Evolutionary conservation across 2,113 vertebrate species (phyloP).

Genomic region (Lophochroa leadbeateri): DNA sequence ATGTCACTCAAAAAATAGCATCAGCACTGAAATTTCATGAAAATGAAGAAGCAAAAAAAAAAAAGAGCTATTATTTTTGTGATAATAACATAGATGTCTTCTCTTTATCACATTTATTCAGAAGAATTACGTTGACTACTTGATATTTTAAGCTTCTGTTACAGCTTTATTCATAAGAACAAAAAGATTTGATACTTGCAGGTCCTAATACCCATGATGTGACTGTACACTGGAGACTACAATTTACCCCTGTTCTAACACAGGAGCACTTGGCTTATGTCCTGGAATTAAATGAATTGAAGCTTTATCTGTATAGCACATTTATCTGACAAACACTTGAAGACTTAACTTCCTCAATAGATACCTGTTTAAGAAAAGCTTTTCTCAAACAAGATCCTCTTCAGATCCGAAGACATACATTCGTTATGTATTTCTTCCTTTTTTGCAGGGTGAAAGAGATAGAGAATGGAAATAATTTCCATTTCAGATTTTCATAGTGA

Average conservation of each 20-base stretch:
- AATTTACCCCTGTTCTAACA: not conserved
- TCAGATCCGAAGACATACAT: not conserved
- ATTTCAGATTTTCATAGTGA: not conserved
- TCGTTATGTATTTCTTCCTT: not conserved
- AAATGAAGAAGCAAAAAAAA: not conserved
- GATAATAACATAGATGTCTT: slow-evolving; percentile 6
- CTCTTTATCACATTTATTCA: slow-evolving; percentile 16
- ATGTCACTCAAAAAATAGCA: not conserved
- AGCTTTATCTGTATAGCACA: not conserved
- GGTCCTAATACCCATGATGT: not conserved
- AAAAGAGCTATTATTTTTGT: not conserved
- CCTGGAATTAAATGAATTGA: not conserved
- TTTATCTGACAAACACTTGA: not conserved
- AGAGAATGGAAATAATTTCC: not conserved
- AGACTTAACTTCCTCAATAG: not conserved
- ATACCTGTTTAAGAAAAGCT: not conserved
- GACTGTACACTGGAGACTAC: not conserved
- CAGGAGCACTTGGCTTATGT: not conserved
- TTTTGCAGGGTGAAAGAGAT: not conserved
- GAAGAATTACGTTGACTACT: not conserved
- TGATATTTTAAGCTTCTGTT: slow-evolving; percentile 24
- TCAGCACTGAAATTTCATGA: not conserved
- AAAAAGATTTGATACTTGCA: not conserved
- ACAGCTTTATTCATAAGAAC: not conserved
- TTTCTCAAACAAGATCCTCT: not conserved